Evolutionary conservation across 2,888 invertebrate species (phyloP).

Genomic region (Tenodera sinensis): DNA sequence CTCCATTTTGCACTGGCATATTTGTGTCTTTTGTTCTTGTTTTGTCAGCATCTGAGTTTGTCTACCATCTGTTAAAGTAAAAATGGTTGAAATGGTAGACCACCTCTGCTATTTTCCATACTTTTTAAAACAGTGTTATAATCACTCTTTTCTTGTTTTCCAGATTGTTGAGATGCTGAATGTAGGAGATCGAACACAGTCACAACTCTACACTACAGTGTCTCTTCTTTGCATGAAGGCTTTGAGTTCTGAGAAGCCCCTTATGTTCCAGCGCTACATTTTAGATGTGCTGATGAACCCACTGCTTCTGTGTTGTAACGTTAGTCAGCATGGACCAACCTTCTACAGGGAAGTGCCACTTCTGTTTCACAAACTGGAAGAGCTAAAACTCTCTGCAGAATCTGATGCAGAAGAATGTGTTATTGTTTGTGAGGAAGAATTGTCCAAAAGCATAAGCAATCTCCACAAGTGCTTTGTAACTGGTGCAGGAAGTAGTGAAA

Average conservation of each 20-base stretch:
- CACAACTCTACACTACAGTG: slow-evolving; percentile 37
- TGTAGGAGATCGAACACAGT: slow-evolving; percentile 18
- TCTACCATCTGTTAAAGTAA: no score
- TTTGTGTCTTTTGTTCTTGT: no score
- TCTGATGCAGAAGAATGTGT: not conserved
- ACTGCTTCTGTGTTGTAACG: slow-evolving; percentile 32
- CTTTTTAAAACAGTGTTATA: no score
- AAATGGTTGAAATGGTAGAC: no score
- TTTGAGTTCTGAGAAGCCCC: slow-evolving; percentile 39
- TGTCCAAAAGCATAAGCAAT: slow-evolving; percentile 41
- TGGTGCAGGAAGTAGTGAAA: slow-evolving; percentile 38
- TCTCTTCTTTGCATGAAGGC: slow-evolving; percentile 54
- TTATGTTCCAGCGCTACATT: slow-evolving; percentile 36
- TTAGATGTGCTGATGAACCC: slow-evolving; percentile 42
- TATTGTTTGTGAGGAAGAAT: slow-evolving; percentile 38
- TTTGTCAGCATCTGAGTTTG: no score
- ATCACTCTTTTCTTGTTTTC: not conserved
- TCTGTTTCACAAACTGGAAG: not conserved
- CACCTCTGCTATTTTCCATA: no score
- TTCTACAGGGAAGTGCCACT: slow-evolving; percentile 18
- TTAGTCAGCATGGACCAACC: slow-evolving; percentile 8
- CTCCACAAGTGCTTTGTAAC: slow-evolving; percentile 42
- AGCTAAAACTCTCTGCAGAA: not conserved
- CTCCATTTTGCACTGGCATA: no score
- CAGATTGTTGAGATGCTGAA: slow-evolving; percentile 32